Evolutionary conservation across 2,888 invertebrate genomes (phyloP), one percentile per base, ranked within the genome.

Genomic region (Xestobium rufovillosum): DNA sequence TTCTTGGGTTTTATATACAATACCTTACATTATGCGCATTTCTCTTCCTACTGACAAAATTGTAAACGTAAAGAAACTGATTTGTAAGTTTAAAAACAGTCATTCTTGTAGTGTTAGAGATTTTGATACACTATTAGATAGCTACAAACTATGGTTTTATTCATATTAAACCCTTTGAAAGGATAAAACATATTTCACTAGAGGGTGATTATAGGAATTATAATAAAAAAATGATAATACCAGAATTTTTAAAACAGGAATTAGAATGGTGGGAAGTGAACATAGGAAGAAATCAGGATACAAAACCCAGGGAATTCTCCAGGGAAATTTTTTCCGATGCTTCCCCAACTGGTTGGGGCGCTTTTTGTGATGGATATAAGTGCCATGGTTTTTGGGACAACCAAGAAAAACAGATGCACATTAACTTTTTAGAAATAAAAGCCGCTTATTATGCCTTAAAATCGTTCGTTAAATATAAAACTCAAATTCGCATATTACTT

Each of bases 321-420:
- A 29, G n/a, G 23, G 44, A 48, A 40, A 47, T 48, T 26, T 52
- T 39, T 34, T 38, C 49, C 8, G 51, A 52, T 29, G 49, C 49
- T 3, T 52, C 50, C 3, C 19, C 26, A 4, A 30, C 43, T 4
- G 49, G 48, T 11, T 51, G 50, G 49, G 51, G 52, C 4, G 31
- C 23, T n/a, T 39, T 30, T 26, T 46, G 43, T 30, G 41, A 45
- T 12, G 38, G 29, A 4, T 3, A 23, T 3, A 26, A 13, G 2
- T 16, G 36, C 10, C 38, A 34, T 25, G 50, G 51, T 3, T 33
- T 34, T 6, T 52, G 52, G 48, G 26, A 23, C 16, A 13, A 26
- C 1, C 16, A 14, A 2, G 48, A 52, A 33, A 26, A 14, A 19
- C 14, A 11, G 9, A 1, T 13, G 2, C 52, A 52, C 31, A 52